Evolutionary conservation across 2,888 invertebrate species (phyloP).

Genomic region (Eupithecia vulgata): DNA sequence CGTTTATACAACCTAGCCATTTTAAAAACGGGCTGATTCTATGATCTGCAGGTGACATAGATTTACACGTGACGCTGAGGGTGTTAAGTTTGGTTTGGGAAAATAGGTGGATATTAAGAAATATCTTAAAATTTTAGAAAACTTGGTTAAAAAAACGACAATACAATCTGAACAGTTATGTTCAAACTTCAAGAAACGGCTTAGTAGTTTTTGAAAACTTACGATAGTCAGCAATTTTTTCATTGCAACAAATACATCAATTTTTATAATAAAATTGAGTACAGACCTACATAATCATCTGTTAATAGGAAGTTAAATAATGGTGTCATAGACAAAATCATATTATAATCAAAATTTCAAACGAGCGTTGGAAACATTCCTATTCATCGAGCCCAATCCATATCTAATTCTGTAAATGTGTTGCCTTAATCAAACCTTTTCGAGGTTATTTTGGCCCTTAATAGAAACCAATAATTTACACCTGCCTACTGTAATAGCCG

Average conservation of each 20-base stretch:
- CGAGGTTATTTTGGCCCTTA: conserved; percentile 39
- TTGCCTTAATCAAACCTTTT: conserved; percentile 33
- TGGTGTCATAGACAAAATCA: background rate
- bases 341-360: conserved; percentile 2
- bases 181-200: no score
- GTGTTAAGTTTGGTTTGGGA: background rate
- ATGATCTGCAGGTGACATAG: no score
- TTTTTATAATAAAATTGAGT: no score
- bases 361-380: conserved; percentile 20
- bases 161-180: no score
- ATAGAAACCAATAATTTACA: conserved; percentile 41
- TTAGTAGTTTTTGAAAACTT: no score
- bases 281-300: background rate
- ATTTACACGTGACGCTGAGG: background rate
- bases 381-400: conserved; percentile 27
- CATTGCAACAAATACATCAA: background rate
- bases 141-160: no score
- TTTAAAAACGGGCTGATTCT: no score
- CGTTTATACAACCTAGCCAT: no score
- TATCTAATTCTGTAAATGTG: conserved; percentile 35
- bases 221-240: no score
- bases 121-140: no score
- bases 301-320: background rate
- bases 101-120: background rate
- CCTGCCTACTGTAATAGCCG: conserved; percentile 41